Evolutionary conservation across 2,888 invertebrate species (phyloP).

Genomic region (Drosophila demipolita): DNA sequence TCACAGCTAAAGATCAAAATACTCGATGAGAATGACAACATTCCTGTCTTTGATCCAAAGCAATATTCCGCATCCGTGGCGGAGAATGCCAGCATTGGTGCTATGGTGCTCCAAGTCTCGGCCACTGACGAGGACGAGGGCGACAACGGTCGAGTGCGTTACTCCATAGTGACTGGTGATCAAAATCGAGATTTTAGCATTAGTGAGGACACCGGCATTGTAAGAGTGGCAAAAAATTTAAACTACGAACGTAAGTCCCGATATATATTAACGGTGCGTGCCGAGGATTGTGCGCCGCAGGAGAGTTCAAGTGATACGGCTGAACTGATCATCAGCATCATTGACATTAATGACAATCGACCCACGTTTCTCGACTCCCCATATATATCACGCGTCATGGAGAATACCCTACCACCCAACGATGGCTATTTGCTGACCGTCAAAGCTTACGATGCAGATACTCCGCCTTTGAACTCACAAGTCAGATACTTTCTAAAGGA

Average conservation of each 20-base stretch:
- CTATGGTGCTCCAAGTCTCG: conserved; percentile 94
- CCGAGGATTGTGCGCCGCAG: conserved; percentile 93
- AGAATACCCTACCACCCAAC: conserved; percentile 93
- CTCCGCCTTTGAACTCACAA: conserved; percentile 94
- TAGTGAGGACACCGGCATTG: conserved; percentile 95
- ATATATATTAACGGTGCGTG: conserved; percentile 93
- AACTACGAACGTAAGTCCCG: conserved; percentile 96
- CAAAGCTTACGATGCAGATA: conserved; percentile 95
- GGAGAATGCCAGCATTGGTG: conserved; percentile 97
- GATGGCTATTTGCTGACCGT: conserved; percentile 93
- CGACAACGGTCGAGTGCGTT: conserved; percentile 95
- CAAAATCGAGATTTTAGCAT: conserved; percentile 96
- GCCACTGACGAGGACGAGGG: conserved; percentile 96
- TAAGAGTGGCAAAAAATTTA: conserved; percentile 95
- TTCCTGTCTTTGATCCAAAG: conserved; percentile 94
- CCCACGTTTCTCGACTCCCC: conserved; percentile 98
- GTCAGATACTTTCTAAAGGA: conserved; percentile 97
- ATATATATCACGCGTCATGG: conserved; percentile 96
- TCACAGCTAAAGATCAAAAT: conserved; percentile 90
- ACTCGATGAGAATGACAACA: conserved; percentile 95
- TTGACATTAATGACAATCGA: conserved; percentile 97
- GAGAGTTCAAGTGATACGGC: conserved; percentile 90
- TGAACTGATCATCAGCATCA: conserved; percentile 92
- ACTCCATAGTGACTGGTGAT: conserved; percentile 95
- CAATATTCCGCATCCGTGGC: conserved; percentile 96